Base-by-base conservation (phyloP, 1,140 invertebrate species). In the Drosophila albomicans region DNA sequence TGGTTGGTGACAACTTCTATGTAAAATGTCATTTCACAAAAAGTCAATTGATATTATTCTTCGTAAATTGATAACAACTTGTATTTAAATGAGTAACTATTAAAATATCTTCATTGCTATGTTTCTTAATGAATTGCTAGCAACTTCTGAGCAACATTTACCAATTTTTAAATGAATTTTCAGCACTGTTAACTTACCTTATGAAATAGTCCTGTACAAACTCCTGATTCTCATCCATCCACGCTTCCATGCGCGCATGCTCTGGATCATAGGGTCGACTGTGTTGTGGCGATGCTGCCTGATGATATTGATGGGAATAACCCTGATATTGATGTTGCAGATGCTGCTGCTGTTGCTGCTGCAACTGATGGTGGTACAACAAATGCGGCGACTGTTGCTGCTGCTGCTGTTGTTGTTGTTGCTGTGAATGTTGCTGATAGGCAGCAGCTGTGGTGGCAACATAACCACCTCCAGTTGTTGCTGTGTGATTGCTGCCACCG, bases 151-250 rank as follows among this genome's bases (percentile, higher is more conserved):
- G 20, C 20, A 25, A 25, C 3, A 25, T 25, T 4, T 25, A 20
- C 20, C 3, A 25, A 6, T 32, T 7, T 32, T 32, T 7, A 32
- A 7, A 32, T 6, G 1, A 6, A 32, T 32, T 32, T 32, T 1
- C 30, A 32, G 30, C 30, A 32, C 5, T 58, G n/a, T 11, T 0
- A 5, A 56, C 86, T 92, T 85, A 98, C 96, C 97, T 97, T 82
- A 98, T 95, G 93, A 99, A 98, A 93, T 99, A 99, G 92, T 98
- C 97, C 89, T 98, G 96, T 64, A 97, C 96, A 93, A 99, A 99
- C 92, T 98, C 97, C 66, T 97, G 97, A 93, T 99, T 98, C 92
- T 99, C 98, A 93, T 99, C 98, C 54, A 99, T 95, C 98, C 98
- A 99, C 70, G 97, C 95, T 93, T 98, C 97, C 93, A 98, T 97